Evolutionary conservation across 2,888 invertebrate species (phyloP).

Genomic region (Scelioninae gen. 1): DNA sequence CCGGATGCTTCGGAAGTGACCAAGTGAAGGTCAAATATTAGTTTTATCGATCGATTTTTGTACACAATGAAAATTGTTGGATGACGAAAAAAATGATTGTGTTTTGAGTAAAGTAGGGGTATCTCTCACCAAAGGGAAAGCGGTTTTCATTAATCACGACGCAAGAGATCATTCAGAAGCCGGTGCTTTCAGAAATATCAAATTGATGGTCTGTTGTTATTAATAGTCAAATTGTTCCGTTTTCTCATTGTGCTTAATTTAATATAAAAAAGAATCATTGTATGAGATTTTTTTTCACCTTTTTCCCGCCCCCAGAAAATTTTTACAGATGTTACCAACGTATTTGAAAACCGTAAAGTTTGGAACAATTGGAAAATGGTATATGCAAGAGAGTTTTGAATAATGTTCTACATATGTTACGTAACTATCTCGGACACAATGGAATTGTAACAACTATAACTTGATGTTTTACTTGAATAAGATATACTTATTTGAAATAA

Average conservation of each 20-base stretch:
- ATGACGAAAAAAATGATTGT: no score
- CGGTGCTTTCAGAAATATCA: conserved; percentile 27
- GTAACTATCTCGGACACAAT: neutral
- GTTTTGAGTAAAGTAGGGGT: no score
- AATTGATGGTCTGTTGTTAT: conserved; percentile 44
- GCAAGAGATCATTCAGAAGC: no score
- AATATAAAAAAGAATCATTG: conserved; percentile 11
- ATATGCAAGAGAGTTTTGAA: neutral
- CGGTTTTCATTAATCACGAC: no score
- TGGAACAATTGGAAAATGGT: neutral
- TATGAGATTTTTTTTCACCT: neutral
- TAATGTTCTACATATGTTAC: neutral
- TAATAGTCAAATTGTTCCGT: conserved; percentile 55
- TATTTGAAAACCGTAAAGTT: neutral
- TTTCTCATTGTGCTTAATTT: conserved; percentile 24
- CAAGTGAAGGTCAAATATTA: no score
- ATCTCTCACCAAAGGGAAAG: no score
- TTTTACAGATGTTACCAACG: conserved; percentile 23
- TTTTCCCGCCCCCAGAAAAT: neutral
- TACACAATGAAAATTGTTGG: no score
- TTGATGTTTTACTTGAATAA: no score
- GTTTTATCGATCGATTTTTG: no score
- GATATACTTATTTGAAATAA: no score
- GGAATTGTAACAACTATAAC: no score
- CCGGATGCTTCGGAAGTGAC: no score